These are phyloP conservation scores for Diabrotica virgifera DNA, from an alignment of 1,140 invertebrate species.

Conservation along the genomic window DNA sequence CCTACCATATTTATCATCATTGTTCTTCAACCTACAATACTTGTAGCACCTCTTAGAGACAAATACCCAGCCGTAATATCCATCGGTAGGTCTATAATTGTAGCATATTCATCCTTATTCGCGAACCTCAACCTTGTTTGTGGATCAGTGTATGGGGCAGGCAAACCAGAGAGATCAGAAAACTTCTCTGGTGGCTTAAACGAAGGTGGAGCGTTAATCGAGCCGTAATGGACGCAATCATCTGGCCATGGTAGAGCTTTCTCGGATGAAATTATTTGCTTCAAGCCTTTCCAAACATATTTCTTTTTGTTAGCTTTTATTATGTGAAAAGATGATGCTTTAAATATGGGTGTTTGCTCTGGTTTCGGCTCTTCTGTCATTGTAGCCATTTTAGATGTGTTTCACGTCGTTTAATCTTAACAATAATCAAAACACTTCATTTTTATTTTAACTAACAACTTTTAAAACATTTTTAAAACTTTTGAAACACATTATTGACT, in stretches of 20 bases:
- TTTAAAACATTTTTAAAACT: too few species aligned
- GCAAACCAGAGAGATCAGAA: constrained; percentile 86
- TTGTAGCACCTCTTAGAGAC: constrained; percentile 78
- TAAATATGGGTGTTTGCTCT: constrained; percentile 42
- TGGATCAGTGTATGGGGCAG: constrained; percentile 84
- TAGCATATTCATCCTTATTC: constrained; percentile 80
- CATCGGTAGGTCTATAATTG: constrained; percentile 80
- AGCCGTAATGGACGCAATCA: constrained; percentile 69
- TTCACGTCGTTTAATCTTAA: too few species aligned
- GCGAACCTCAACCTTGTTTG: constrained; percentile 84
- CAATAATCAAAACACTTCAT: too few species aligned
- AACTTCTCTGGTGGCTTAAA: constrained; percentile 90
- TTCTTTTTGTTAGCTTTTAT: constrained; percentile 58
- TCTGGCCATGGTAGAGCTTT: constrained; percentile 66
- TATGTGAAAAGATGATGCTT: constrained; percentile 39
- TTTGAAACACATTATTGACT: too few species aligned
- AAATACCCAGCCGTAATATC: constrained; percentile 88
- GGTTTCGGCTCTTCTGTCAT: constrained; percentile 31
- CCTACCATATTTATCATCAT: too few species aligned
- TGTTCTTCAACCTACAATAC: constrained; percentile 67
- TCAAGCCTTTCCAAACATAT: constrained; percentile 71
- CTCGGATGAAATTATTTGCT: constrained; percentile 75
- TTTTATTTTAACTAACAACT: too few species aligned
- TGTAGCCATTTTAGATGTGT: constrained; percentile 35
- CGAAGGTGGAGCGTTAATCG: constrained; percentile 86